A percentile compares a stretch with the other conserved stretches of the same genome.
Conservation (phyloP, 2,113 vertebrate species). For the Benthochromis sp. region DNA sequence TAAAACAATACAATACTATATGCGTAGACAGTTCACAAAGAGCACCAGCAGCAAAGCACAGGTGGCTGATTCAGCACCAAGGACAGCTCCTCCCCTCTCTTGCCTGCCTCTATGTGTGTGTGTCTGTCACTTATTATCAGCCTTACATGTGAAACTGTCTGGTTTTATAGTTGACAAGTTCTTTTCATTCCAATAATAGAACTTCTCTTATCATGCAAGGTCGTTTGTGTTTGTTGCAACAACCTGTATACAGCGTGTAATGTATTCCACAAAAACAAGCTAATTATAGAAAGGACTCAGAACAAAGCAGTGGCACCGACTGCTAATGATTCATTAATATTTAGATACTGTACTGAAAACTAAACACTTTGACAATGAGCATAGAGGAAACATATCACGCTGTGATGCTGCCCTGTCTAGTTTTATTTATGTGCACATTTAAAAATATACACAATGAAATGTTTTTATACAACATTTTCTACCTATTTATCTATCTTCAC, state of each 20-base stretch:
- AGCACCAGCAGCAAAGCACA: neutral
- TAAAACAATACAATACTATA: neutral
- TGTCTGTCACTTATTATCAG: neutral
- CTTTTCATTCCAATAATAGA: neutral
- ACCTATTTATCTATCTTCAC: neutral
- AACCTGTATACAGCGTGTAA: neutral
- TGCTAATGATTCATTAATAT: neutral
- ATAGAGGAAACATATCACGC: neutral
- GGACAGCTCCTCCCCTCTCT: conserved; percentile 43
- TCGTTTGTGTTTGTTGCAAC: neutral
- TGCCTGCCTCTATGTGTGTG: neutral
- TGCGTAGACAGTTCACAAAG: neutral
- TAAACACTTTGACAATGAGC: neutral
- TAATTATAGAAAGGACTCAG: conserved; percentile 17
- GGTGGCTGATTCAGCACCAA: conserved; percentile 59
- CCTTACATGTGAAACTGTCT: neutral
- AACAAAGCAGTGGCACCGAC: conserved; percentile 9
- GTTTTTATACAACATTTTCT: neutral
- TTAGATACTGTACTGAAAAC: neutral
- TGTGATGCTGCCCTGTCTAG: neutral
- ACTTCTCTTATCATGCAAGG: neutral
- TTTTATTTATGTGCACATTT: neutral
- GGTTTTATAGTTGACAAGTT: neutral
- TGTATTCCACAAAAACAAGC: neutral
- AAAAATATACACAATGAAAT: neutral